Conservation (phyloP, 2,888 invertebrate genomes). For the Drosophila neoperkinsi region DNA sequence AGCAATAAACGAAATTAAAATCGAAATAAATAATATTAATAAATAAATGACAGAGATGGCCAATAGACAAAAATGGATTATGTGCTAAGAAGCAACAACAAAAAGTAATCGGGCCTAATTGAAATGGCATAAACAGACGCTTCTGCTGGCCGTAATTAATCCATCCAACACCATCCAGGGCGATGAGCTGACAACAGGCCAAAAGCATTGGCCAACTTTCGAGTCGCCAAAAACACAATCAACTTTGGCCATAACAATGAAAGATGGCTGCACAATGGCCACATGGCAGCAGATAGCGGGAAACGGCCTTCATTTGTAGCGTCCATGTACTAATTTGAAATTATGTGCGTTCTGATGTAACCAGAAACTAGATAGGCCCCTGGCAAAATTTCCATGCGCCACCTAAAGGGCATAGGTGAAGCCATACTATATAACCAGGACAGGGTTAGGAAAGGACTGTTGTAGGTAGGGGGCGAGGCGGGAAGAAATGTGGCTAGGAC, state of each 20-base stretch:
- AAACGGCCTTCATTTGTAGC: conserved; percentile 36
- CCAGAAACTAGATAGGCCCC: conserved; percentile 40
- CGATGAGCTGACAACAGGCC: conserved; percentile 7
- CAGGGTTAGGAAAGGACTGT: not conserved
- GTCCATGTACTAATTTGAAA: conserved; percentile 67
- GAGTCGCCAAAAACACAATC: conserved; percentile 23
- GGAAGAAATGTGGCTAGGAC: not conserved
- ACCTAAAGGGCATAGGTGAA: conserved; percentile 45
- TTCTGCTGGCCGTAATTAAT: conserved; percentile 32
- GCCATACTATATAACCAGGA: conserved; percentile 7
- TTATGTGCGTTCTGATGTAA: conserved; percentile 72
- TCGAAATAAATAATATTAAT: conserved; percentile 2
- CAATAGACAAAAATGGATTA: conserved; percentile 9
- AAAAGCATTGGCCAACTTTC: not conserved
- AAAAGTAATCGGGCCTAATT: conserved; percentile 16
- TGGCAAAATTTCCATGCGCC: conserved; percentile 27
- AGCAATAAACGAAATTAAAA: conserved; percentile 41
- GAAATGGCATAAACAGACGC: conserved; percentile 21
- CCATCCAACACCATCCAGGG: conserved; percentile 6
- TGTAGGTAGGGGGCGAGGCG: not conserved
- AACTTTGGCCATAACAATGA: conserved; percentile 46
- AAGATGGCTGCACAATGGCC: conserved; percentile 32
- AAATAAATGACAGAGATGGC: not conserved
- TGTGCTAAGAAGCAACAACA: conserved; percentile 1
- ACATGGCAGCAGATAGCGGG: conserved; percentile 1